Conservation (phyloP, 2,113 vertebrate species). For the Myotis yumanensis region DNA sequence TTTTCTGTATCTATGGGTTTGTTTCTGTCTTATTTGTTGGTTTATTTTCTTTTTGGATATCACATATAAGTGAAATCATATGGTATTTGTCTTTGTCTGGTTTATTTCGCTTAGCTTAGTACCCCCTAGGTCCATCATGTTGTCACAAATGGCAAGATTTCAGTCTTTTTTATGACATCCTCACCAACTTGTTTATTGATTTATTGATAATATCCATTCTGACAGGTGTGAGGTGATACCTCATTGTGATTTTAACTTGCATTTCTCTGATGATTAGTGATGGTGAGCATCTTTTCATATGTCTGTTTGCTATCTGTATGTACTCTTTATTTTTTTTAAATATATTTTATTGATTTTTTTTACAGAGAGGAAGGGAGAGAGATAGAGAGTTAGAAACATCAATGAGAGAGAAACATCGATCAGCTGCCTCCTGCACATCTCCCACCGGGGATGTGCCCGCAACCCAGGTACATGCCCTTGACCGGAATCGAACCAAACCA, state of each 20-base stretch:
- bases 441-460: too few relatives aligned
- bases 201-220: not conserved
- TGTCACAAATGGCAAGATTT: not conserved
- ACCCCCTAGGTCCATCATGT: not conserved
- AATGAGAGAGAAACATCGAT: too few relatives aligned
- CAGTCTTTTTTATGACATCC: not conserved
- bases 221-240: not conserved
- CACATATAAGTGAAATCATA: not conserved
- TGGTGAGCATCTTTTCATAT: not conserved
- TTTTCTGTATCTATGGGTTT: not conserved
- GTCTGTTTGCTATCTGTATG: not conserved
- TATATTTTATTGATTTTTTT: too few relatives aligned
- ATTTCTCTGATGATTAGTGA: not conserved
- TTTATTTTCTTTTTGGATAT: not conserved
- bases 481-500: too few relatives aligned
- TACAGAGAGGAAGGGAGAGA: too few relatives aligned
- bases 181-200: not conserved
- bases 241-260: not conserved
- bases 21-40: not conserved
- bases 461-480: too few relatives aligned
- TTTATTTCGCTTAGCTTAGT: not conserved
- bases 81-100: not conserved
- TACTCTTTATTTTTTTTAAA: not conserved
- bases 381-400: too few relatives aligned
- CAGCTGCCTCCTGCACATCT: too few relatives aligned